These are phyloP conservation scores for Aethina tumida DNA, from an alignment of 1,140 invertebrate genomes.

Conservation along the genomic window DNA sequence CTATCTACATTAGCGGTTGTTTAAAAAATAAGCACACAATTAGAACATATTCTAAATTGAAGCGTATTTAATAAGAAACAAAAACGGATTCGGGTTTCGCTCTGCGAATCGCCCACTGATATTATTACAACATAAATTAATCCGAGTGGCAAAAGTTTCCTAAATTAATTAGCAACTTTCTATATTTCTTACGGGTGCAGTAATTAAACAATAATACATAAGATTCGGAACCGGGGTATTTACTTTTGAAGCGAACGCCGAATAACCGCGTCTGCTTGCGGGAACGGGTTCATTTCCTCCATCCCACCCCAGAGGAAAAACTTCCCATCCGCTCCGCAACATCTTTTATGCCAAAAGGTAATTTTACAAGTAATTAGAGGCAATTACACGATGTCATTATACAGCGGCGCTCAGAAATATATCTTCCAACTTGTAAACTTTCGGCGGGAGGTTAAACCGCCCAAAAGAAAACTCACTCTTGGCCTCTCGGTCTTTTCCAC, in stretches of 20 bases:
- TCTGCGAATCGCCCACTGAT: conserved; percentile 25
- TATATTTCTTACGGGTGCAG: conserved; percentile 28
- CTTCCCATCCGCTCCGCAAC: conserved; percentile 26
- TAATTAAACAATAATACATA: conserved; percentile 33
- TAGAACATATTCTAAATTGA: no score
- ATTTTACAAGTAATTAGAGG: conserved; percentile 40
- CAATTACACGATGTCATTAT: conserved; percentile 39
- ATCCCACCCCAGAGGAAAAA: conserved; percentile 25
- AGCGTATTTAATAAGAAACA: no score
- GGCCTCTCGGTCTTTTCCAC: no score
- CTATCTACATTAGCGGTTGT: no score
- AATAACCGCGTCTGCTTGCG: conserved; percentile 11
- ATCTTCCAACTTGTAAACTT: conserved; percentile 27
- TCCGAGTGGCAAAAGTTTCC: conserved; percentile 19
- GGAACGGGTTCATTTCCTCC: conserved; percentile 32
- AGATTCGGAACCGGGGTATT: conserved; percentile 24
- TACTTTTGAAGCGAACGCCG: conserved; percentile 23
- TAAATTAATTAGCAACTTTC: conserved; percentile 30
- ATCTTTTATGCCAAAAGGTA: conserved; percentile 39
- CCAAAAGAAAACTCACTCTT: no score
- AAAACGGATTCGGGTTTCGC: no score
- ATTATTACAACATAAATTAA: conserved; percentile 26
- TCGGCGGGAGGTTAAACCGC: conserved; percentile 13
- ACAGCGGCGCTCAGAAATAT: conserved; percentile 31
- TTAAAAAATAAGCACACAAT: no score